Evolutionary conservation across 2,113 vertebrate species (phyloP).

Genomic region (Callopanchax toddi): DNA sequence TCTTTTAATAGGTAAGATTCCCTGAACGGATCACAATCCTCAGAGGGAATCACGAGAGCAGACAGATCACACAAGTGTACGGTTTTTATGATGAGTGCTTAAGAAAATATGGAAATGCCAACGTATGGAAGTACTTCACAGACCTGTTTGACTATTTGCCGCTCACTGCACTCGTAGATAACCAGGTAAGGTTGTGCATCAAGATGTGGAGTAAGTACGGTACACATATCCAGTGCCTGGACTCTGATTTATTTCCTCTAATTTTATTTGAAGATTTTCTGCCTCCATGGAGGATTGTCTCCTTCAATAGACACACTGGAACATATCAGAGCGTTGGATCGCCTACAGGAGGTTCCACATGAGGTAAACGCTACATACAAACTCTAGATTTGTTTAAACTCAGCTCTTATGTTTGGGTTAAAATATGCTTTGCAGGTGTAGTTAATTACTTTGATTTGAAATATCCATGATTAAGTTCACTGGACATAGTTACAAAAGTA

Average conservation of each 20-base stretch:
- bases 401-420: too few relatives aligned
- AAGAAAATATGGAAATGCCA: slow-evolving; percentile 97
- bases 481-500: too few relatives aligned
- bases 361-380: slow-evolving; percentile 81
- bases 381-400: too few relatives aligned
- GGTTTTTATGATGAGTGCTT: slow-evolving; percentile 87
- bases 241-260: background rate
- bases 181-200: slow-evolving; percentile 84
- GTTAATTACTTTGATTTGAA: too few relatives aligned
- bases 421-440: too few relatives aligned
- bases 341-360: slow-evolving; percentile 97
- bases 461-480: too few relatives aligned
- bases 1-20: slow-evolving; percentile 86
- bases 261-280: slow-evolving; percentile 87
- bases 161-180: slow-evolving; percentile 95
- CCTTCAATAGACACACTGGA: slow-evolving; percentile 99
- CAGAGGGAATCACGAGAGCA: slow-evolving; percentile 95
- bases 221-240: too few relatives aligned
- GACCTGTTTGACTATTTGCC: slow-evolving; percentile 87
- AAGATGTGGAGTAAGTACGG: too few relatives aligned
- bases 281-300: slow-evolving; percentile 96
- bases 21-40: slow-evolving; percentile 97
- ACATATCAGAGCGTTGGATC: slow-evolving; percentile 97
- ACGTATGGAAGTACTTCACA: slow-evolving; percentile 98
- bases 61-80: slow-evolving; percentile 82